These are phyloP conservation scores for Drosophila koepferae DNA, from an alignment of 2,888 invertebrate species.

Conservation along the genomic window DNA sequence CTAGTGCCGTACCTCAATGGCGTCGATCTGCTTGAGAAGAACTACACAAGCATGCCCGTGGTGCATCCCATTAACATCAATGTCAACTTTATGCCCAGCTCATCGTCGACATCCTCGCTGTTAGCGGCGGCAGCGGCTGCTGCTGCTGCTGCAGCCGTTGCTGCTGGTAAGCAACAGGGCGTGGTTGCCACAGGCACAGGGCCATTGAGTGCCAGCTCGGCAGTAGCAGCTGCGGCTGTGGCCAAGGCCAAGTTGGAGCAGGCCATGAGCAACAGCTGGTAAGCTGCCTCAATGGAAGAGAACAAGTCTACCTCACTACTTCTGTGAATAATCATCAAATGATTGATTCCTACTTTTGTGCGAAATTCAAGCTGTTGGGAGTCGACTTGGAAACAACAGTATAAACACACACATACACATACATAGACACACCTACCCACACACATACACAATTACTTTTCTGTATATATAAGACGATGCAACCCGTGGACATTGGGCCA, in stretches of 20 bases:
- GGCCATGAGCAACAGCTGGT: conserved; percentile 84
- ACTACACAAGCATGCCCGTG: conserved; percentile 86
- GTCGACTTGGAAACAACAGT: conserved; percentile 22
- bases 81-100: conserved; percentile 89
- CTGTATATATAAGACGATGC: conserved; percentile 16
- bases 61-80: conserved; percentile 96
- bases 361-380: conserved; percentile 28
- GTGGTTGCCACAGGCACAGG: conserved; percentile 38
- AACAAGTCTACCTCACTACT: conserved; percentile 84
- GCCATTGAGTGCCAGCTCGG: conserved; percentile 48
- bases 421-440: background rate
- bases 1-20: conserved; percentile 90
- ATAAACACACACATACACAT: conserved; percentile 25
- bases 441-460: conserved; percentile 11
- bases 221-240: conserved; percentile 64
- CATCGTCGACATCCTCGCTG: conserved; percentile 70
- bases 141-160: conserved; percentile 73
- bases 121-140: conserved; percentile 79
- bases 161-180: conserved; percentile 74
- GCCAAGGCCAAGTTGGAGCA: conserved; percentile 83
- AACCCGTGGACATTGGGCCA: conserved; percentile 4
- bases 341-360: conserved; percentile 66
- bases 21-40: conserved; percentile 87
- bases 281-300: conserved; percentile 34
- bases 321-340: conserved; percentile 83